Conservation (phyloP, 2,888 invertebrate genomes). For the Hipparchia semele region DNA sequence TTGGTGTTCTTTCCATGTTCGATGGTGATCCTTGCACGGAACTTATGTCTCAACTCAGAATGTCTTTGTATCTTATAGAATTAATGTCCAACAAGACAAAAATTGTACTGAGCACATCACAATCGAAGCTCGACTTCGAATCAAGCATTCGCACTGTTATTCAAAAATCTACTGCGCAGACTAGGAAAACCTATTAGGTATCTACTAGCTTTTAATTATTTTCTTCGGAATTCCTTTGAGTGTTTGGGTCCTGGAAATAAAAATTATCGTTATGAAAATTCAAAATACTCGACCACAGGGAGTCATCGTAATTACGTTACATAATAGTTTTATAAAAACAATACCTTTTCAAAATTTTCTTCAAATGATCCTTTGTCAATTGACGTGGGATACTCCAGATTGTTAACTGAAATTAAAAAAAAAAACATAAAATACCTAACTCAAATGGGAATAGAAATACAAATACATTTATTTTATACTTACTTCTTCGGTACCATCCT, state of each 20-base stretch:
- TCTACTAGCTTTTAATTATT: neutral
- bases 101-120: conserved; percentile 1
- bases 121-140: neutral
- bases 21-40: too few species aligned
- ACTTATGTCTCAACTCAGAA: neutral
- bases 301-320: too few species aligned
- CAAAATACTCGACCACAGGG: neutral
- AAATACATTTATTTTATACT: conserved; percentile 47
- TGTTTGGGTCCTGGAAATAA: conserved; percentile 4
- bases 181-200: neutral
- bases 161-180: neutral
- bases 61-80: neutral
- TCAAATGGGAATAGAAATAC: conserved; percentile 1
- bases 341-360: conserved; percentile 56
- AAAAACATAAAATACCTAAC: conserved; percentile 20
- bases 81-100: neutral
- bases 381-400: conserved; percentile 71
- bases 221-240: neutral
- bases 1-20: too few species aligned
- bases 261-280: neutral
- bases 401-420: conserved; percentile 79
- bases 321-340: neutral
- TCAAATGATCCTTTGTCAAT: conserved; percentile 66
- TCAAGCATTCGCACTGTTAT: neutral
- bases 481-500: conserved; percentile 77